A percentile compares a stretch with the other conserved stretches of the same genome.
phyloP scores from a whole-genome alignment of 2,888 invertebrate species.

The Drosophila mercatorum region DNA sequence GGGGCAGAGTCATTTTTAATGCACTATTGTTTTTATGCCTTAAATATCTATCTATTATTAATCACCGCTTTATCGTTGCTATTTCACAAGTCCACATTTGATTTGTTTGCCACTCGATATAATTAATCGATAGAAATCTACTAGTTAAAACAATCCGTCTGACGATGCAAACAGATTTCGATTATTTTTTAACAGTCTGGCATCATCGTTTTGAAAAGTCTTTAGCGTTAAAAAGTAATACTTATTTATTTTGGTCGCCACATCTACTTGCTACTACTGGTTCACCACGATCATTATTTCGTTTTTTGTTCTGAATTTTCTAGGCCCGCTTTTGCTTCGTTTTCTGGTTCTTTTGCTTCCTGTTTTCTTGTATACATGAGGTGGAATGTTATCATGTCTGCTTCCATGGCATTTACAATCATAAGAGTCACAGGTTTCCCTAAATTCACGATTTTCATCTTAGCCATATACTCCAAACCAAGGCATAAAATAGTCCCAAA shows the following conservation, averaged over 20 bases:
- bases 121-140: not conserved
- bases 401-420: slow-evolving; percentile 51
- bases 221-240: too few species aligned
- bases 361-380: slow-evolving; percentile 27
- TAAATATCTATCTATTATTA: not conserved
- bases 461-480: slow-evolving; percentile 38
- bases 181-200: not conserved
- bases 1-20: slow-evolving; percentile 53
- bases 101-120: slow-evolving; percentile 10
- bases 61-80: not conserved
- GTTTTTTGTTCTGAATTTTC: not conserved
- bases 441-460: slow-evolving; percentile 44
- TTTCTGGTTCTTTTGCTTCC: not conserved
- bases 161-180: not conserved
- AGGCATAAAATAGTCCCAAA: slow-evolving; percentile 35
- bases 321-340: slow-evolving; percentile 7
- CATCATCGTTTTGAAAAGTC: not conserved
- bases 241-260: too few species aligned
- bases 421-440: slow-evolving; percentile 38
- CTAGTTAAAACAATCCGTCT: too few species aligned
- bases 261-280: not conserved
- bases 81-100: slow-evolving; percentile 40
- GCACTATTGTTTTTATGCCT: not conserved
- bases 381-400: slow-evolving; percentile 51
- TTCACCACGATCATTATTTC: not conserved